Base-by-base conservation (phyloP, 2,888 invertebrate species). In the Apocheima hispidaria region DNA sequence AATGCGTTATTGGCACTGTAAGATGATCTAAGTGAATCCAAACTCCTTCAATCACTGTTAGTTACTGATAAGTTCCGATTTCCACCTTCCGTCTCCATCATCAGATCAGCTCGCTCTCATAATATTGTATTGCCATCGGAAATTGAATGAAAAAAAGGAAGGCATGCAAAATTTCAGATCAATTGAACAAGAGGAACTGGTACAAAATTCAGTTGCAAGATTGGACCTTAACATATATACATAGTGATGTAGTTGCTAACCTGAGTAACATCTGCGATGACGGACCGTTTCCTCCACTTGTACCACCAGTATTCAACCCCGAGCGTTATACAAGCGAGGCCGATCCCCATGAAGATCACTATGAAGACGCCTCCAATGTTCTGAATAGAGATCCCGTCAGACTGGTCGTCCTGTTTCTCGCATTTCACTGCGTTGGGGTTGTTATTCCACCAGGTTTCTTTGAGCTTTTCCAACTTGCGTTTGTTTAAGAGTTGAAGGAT, bases 331-430 rank as follows among this genome's bases (percentile, higher is more conserved):
- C 98, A 97, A 0, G 98, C 98, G 81, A 98, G 93, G 0, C 96
- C 97, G 30, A 99, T 98, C 0, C 99, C 99, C 73, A 98, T 98
- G 79, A 99, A 97, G 67, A 99, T 99, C 0, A 99, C 98, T 54
- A 99, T 98, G 83, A 99, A 99, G 0, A 99, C 99, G 0, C 99
- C 99, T 46, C 98, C 99, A 71, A 99, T 99, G 84, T 99, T 99
- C 80, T 98, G 96, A 63, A 99, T 99, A 63, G 98, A 98, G 79
- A 99, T 99, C 49, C 99, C 99, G 81, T 99, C 99, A 2, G 97
- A 97, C 81, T 99, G 98, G 80, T 98, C 97, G 78, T 98, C 97
- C 55, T 97, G 96, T 71, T 97, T 96, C 73, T 97, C 97, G 75
- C 98, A 98, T 64, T 94, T 94, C 74, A 95, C 94, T 33, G 95